Evolutionary conservation across 1,140 invertebrate genomes (phyloP), one percentile per base, ranked within the genome.

Genomic region (Calephelis virginiensis): DNA sequence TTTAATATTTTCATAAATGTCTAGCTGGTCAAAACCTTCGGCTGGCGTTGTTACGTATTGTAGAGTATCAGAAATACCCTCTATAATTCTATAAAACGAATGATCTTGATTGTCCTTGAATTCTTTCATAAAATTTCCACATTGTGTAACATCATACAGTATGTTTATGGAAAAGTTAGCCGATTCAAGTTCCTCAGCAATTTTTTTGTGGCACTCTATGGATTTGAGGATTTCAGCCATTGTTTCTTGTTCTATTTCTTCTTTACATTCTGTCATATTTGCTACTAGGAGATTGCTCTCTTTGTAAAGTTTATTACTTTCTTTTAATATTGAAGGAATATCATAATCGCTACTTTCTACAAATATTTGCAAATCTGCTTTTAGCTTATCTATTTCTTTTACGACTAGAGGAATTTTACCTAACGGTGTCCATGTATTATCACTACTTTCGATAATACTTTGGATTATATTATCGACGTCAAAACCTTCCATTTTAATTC

Each of bases 211-310:
- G 73, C 93, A 93, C 59, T 92, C 90, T 9, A 92, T 92, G 0
- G 92, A 92, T 65, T 92, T 90, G 6, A 90, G 75, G 53, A 95
- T 83, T 75, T 94, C 92, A 62, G 92, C 88, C 80, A 93, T 93
- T n/a, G 92, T 91, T 81, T 93, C 76, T 63, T 92, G 75, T 69
- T 94, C 91, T 64, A 94, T 92, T 56, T 92, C 89, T 47, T 81
- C 85, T 68, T 93, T 87, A 38, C 94, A 91, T 8, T 66, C 64
- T 49, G 88, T 79, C 76, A 94, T 91, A 64, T 93, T 91, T 5
- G 90, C 68, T 5, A 93, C 63, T 10, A 94, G 70, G 46, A 76
- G 75, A 47, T 92, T 84, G 62, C 91, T 92, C 72, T 93, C 91
- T 2, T 77, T 66, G 53, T 92, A 77, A 65, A 94, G 76, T 60